Conservation (phyloP, 2,113 vertebrate species). For the Calidris pugnax region DNA sequence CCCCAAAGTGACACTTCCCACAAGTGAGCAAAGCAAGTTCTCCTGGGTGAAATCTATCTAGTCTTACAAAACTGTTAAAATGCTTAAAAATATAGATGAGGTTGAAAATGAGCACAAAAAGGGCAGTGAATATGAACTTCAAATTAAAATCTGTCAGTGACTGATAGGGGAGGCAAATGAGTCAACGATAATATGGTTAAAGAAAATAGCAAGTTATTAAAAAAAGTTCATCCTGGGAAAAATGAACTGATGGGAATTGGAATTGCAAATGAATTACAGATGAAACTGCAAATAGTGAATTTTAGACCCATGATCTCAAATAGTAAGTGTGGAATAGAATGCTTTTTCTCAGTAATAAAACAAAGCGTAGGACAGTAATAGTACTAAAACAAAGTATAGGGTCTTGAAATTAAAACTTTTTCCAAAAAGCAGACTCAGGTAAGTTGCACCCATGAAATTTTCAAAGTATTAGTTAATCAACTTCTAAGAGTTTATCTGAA, state of each 20-base stretch:
- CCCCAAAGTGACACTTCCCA: not conserved
- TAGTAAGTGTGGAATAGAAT: not conserved
- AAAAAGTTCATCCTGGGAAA: not conserved
- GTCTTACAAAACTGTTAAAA: not conserved
- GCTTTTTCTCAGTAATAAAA: not conserved
- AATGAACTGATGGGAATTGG: not conserved
- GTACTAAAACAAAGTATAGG: not conserved
- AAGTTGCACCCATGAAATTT: not conserved
- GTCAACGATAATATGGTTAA: not conserved
- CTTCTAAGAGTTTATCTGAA: not conserved
- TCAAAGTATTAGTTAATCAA: not conserved
- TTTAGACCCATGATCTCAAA: not conserved
- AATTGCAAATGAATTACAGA: not conserved
- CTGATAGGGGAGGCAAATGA: not conserved
- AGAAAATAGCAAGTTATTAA: not conserved
- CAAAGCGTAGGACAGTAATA: not conserved
- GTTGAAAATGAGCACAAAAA: not conserved
- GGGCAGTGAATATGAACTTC: not conserved
- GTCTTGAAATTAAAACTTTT: not conserved
- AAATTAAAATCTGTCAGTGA: slow-evolving; percentile 3
- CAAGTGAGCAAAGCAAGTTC: not conserved
- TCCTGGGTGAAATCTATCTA: not conserved
- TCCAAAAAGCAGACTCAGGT: not conserved
- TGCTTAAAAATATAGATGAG: not conserved
- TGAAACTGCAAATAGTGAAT: not conserved